A percentile compares a stretch with the other conserved stretches of the same genome.
Conservation (phyloP, 2,113 vertebrate species). For the Cottus gobio region DNA sequence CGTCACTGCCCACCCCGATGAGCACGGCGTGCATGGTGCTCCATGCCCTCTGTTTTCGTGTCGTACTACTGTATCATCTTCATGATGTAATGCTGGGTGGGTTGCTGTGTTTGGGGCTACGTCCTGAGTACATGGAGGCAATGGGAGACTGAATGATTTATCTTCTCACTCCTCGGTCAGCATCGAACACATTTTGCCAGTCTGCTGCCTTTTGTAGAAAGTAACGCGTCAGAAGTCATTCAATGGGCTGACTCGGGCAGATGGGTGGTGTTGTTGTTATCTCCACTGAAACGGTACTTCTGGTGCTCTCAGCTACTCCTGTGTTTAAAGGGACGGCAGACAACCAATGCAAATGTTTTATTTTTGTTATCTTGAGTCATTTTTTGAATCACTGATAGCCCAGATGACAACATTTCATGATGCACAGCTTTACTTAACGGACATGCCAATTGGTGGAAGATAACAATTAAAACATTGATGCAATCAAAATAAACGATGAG, state of each 20-base stretch:
- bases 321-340: conserved; percentile 43
- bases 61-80: conserved; percentile 10
- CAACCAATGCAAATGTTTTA: neutral
- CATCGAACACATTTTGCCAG: conserved; percentile 20
- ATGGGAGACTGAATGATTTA: neutral
- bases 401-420: neutral
- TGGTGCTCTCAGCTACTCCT: conserved; percentile 21
- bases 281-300: conserved; percentile 24
- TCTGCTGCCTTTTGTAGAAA: conserved; percentile 39
- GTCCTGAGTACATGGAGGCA: neutral
- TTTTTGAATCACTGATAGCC: neutral
- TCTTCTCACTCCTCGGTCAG: conserved; percentile 29
- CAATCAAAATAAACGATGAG: neutral
- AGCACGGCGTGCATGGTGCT: conserved; percentile 33
- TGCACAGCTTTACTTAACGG: neutral
- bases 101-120: neutral
- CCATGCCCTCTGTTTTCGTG: neutral
- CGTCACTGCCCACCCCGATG: conserved; percentile 71
- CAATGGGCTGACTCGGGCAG: conserved; percentile 36
- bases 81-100: neutral
- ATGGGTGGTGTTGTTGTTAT: conserved; percentile 31
- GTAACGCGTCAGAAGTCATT: conserved; percentile 42
- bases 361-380: neutral
- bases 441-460: neutral
- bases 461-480: conserved; percentile 3